Conservation (phyloP, 2,888 invertebrate genomes). For the Colletes collaris region DNA sequence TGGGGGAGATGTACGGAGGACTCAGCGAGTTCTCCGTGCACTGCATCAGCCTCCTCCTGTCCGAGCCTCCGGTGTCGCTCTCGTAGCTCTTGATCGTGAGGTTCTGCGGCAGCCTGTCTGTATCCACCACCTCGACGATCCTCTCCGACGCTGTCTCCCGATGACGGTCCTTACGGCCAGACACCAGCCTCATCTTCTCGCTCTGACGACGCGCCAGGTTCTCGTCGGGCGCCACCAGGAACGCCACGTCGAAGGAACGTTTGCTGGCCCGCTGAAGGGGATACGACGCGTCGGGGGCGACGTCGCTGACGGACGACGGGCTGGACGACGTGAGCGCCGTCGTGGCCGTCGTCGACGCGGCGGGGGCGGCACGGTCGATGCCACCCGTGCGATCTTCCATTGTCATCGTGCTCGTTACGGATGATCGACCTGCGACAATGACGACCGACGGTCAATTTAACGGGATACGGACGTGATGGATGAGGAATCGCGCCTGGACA, state of each 20-base stretch:
- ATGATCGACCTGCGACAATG: conserved; percentile 69
- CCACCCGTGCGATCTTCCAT: conserved; percentile 83
- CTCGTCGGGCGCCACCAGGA: conserved; percentile 94
- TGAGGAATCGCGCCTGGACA: conserved; percentile 32
- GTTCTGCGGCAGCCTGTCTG: conserved; percentile 79
- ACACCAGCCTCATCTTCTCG: conserved; percentile 81
- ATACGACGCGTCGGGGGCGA: conserved; percentile 78
- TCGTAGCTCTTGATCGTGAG: conserved; percentile 79
- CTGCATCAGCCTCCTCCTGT: conserved; percentile 82
- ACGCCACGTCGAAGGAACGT: conserved; percentile 95
- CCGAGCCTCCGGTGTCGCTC: conserved; percentile 65
- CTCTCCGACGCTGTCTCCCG: conserved; percentile 58
- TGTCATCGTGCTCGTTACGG: conserved; percentile 79
- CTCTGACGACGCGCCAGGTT: conserved; percentile 88
- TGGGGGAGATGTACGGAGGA: conserved; percentile 84
- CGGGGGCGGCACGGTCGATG: conserved; percentile 80
- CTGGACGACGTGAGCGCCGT: conserved; percentile 67
- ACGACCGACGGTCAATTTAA: conserved; percentile 56
- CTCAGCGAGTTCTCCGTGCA: conserved; percentile 85
- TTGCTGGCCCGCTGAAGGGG: conserved; percentile 84
- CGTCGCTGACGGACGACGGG: conserved; percentile 69
- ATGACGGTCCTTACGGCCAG: conserved; percentile 66
- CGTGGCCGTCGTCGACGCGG: conserved; percentile 74
- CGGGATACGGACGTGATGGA: conserved; percentile 49
- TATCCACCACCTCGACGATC: conserved; percentile 63